Evolutionary conservation across 2,113 vertebrate genomes (phyloP).

Genomic region (Tinamus guttatus): DNA sequence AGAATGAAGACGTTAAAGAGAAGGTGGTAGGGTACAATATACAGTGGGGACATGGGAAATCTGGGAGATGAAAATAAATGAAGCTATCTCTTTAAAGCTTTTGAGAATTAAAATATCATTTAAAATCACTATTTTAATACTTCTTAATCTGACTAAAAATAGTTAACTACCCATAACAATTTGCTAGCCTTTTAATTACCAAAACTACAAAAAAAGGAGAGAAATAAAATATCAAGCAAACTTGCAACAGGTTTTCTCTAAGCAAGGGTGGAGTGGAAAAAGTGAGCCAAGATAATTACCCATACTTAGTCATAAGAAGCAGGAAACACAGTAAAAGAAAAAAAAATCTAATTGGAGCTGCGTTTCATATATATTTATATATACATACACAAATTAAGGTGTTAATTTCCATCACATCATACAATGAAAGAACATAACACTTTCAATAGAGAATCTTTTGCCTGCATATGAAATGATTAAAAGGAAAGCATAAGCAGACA

Average conservation of each 20-base stretch:
- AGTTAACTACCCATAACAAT: constrained; percentile 43
- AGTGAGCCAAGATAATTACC: constrained; percentile 82
- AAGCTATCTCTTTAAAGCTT: not conserved
- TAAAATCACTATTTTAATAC: constrained; percentile 15
- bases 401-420: constrained; percentile 82
- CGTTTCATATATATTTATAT: constrained; percentile 46
- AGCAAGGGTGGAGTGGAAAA: constrained; percentile 84
- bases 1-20: not conserved
- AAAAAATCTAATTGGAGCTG: constrained; percentile 67
- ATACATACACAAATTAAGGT: constrained; percentile 42
- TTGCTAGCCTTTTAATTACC: constrained; percentile 68
- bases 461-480: not conserved
- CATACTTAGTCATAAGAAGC: constrained; percentile 81
- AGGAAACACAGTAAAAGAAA: constrained; percentile 81
- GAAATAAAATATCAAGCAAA: constrained; percentile 73
- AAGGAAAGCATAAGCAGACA: not conserved
- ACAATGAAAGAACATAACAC: not conserved
- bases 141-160: constrained; percentile 64
- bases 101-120: not conserved
- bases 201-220: constrained; percentile 41
- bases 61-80: no score
- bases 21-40: not conserved
- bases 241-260: constrained; percentile 79
- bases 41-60: not conserved
- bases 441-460: not conserved